Base-by-base conservation (phyloP, 2,888 invertebrate genomes). In the Trachelus stipa region DNA sequence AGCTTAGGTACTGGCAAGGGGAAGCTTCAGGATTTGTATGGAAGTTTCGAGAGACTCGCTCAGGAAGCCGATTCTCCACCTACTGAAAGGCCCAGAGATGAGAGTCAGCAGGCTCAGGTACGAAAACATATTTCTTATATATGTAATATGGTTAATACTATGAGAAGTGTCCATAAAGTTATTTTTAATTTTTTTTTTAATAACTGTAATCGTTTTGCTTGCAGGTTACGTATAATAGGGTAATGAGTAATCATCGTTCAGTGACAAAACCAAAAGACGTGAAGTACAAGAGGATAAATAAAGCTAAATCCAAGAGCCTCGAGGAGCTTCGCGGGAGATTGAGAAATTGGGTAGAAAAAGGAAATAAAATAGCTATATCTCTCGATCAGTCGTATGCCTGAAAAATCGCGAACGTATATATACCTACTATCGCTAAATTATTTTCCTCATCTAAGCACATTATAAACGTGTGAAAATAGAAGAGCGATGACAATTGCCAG, bases 221-320 rank as follows among this genome's bases (percentile, higher is more conserved):
- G 73, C 88, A 90, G 88, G 95, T 96, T 75, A 95, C 95, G 23
- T 96, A 96, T 92, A 97, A 97, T 91, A 93, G 97, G 83, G 97
- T 97, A 79, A 97, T 97, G 97, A 96, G 96, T 73, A 97, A 97
- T 92, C 97, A 97, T 91, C 93, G 97, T 82, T 97, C 96, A 76
- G 97, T 97, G 76, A 97, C 97, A 9, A 97, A 97, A 90, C 97
- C 97, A 82, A 97, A 97, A 92, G 97, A 97, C 90, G 97, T 97
- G 56, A 97, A 97, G 92, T 97, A 97, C 92, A 97, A 97, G 91
- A 94, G 97, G 88, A 97, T 97, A 91, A 97, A 97, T 90, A 97
- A 97, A 90, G 97, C 97, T 9, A 97, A 97, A 90, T 97, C 97
- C 81, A 97, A 97, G 92, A 97, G 97, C 87, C 92, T 97, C 83